Evolutionary conservation across 1,140 invertebrate species (phyloP), one percentile per base, ranked within the genome.

Genomic region (Tetramorium parvispinum): DNA sequence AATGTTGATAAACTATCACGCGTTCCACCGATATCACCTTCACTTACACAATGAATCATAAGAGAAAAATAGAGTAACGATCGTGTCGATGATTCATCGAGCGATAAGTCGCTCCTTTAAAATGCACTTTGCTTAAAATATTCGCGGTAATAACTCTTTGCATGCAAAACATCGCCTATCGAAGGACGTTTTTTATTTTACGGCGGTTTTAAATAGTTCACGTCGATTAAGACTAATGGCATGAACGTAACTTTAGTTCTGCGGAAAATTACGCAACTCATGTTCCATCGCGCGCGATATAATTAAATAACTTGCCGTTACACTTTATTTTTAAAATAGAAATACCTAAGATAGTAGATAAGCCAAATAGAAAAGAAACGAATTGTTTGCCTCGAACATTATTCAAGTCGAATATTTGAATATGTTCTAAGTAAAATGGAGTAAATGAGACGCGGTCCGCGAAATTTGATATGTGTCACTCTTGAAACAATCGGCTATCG

Each of bases 31-130:
- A 59, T 83, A 83, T 83, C 79, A 49, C 53, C 68, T 70, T 71
- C 40, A 32, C 40, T 73, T 83, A 49, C 11, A 68, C 24, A 24
- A 82, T 75, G 68, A 83, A 75, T 75, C 68, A 83, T 61, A 13
- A 16, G n/a, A 13, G 43, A 83, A 61, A 83, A 83, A 83, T 83
- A 8, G 68, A 59, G 40, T 82, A 82, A 82, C 79, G 79, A 46
- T 37, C 53, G 7, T 24, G 53, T 73, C 79, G 53, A 75, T 83
- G 79, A 83, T 83, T 83, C 68, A 75, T 75, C 79, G 27, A 18
- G 24, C 53, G 79, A 83, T 83, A 83, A 83, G 66, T 83, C 68
- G 40, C 43, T 83, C 55, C 53, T 75, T 83, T 83, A 82, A 82
- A 82, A 73, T 73, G 27, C 68, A 37, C n/a, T 73, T 10, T 7